Evolutionary conservation across 30 jellyfish, hydroid and myxozoan genomes (phyloP), one percentile per base, ranked within the genome.

Genomic region (Pseudorhiza aurosa): DNA sequence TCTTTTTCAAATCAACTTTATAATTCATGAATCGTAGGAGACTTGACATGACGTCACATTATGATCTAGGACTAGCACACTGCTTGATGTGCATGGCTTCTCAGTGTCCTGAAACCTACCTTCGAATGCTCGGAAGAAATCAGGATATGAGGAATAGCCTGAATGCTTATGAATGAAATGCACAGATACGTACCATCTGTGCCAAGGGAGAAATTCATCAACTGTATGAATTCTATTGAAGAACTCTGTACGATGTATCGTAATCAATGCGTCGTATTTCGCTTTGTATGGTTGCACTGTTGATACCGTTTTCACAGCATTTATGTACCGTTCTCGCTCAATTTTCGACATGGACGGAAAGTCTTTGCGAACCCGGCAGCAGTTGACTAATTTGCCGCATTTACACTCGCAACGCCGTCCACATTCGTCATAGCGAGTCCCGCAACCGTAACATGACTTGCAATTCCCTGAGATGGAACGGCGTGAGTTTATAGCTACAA

Each of bases 171-270:
- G n/a, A n/a, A n/a, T n/a, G n/a, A n/a, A n/a, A n/a, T n/a, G n/a
- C n/a, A n/a, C 1, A 22, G 5, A 2, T 21, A 44, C 68, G 26
- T 65, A 85, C 98, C 93, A 87, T 57, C 98, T 69, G 59, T 91
- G 98, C 98, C 98, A 91, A 4, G 96, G 96, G 19, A 91, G 82
- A 47, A 91, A 91, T 51, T 91, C 97, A 37, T 25, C 77, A 2
- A 40, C 60, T 26, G 77, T 45, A 36, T 85, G 96, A 5, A 91
- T 80, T 2, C 98, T 89, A 8, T 57, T 67, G 33, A 29, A 36
- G 33, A 91, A 91, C 24, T 71, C 4, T 53, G 49, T 43, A 26
- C 85, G 58, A 51, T 91, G 98, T 0, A 85, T 58, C 12, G 57
- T 62, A 47, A 71, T 47, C 33, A 75, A 45, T 33, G 56, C 28